Base-by-base conservation (phyloP, 2,797 vertebrate species). In the Potorous gilbertii region DNA sequence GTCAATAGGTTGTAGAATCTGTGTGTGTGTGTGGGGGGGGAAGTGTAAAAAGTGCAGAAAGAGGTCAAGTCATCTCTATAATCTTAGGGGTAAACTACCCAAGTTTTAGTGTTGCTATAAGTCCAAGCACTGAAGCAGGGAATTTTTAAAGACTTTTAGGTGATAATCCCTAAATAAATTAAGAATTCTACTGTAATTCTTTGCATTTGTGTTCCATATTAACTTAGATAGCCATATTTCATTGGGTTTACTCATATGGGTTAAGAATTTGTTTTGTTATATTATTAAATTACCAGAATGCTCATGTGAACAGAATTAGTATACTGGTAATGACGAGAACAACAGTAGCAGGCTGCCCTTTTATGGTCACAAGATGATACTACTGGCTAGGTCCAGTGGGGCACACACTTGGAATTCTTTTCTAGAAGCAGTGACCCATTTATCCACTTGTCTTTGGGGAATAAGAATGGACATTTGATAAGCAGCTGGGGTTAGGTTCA, bases 401-500 rank as follows among this genome's bases (percentile, higher is more conserved):
- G 62, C 29, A 56, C 56, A 91, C 21, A 59, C 59, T 94, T 93
- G 46, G 31, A 90, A 52, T 56, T 94, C n/a, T 96, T 94, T 92
- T 94, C 94, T 90, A n/a, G 24, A 55, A 21, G 40, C 5, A 27
- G 5, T 87, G 74, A 87, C 74, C 74, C 74, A 87, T 87, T 50
- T 87, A 87, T 50, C 40, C 40, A 87, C 74, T 87, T 50, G 40
- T 24, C 74, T 87, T 27, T 81, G 74, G 74, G 66, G 40, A 74
- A 46, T 46, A 87, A 87, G 74, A 40, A 50, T 46, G 9, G 24
- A 50, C 74, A 24, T 50, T 87, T 87, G 74, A 87, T 27, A 87
- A 46, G 21, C 59, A 92, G 59, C 54, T 94, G n/a, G 59, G 93
- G 92, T 56, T 40, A 93, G 10, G 87, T 28, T 4, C 34, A 56